Evolutionary conservation across 2,113 vertebrate genomes (phyloP), one percentile per base, ranked within the genome.

Genomic region (Calyptomena viridis): DNA sequence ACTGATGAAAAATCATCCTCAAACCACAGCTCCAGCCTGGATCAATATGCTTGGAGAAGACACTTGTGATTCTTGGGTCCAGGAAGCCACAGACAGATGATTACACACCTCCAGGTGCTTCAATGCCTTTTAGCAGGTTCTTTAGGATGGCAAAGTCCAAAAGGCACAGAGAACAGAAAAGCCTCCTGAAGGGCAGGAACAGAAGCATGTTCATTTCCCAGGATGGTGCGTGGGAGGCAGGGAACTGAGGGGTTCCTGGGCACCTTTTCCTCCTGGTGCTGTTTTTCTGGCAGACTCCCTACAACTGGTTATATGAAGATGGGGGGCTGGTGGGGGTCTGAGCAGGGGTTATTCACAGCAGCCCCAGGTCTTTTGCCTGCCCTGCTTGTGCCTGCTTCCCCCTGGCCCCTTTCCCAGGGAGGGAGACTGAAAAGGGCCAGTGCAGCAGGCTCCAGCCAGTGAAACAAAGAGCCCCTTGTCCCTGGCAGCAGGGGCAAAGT

Each of bases 401-500:
- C 37, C 91, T 79, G 83, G 97, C 96, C 94, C 89, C 75, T 67
- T 78, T 93, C 85, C 97, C 95, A 88, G 83, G 66, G 55, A 96
- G 63, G 56, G 92, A 97, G 94, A 76, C 86, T 72, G 95, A 97
- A 88, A 94, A 97, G 97, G 95, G 91, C 75, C 83, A 58, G 76
- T 80, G 59, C 92, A 90, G 56, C 47, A 68, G 35, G 83, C 94
- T 91, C 96, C 20, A 9, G 92, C 49, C 82, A 2, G 58, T 37
- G 31, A 74, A 68, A 98, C 97, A 98, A 98, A 97, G 96, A 66
- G 73, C 17, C 66, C 75, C 97, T 97, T 80, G 95, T 95, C 91
- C 73, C 74, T 64, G 58, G 68, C 89, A 58, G 59, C 72, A 79
- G 1, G 94, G 95, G 93, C 92, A 89, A 95, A 94, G 87, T 50